A percentile compares a stretch with the other conserved stretches of the same genome.
These are phyloP conservation scores for Phengaris alcon DNA, from an alignment of 2,888 invertebrate genomes.

Conservation along the genomic window DNA sequence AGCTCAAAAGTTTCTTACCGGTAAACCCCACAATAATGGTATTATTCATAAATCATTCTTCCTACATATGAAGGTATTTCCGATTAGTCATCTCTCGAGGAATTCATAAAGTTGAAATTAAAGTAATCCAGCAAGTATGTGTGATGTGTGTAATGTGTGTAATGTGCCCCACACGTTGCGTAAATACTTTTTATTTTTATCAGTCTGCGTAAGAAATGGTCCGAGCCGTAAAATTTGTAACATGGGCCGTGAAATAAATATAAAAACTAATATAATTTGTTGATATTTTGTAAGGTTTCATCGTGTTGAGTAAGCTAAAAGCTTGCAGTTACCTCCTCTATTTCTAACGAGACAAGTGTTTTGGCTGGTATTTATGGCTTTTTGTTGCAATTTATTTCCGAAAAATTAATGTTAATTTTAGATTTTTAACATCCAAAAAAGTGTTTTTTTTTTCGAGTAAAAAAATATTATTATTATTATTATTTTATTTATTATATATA, in stretches of 20 bases:
- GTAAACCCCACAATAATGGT: neutral
- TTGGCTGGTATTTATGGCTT: neutral
- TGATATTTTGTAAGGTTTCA: neutral
- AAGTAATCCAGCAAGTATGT: neutral
- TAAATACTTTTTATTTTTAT: constrained; percentile 20
- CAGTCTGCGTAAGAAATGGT: constrained; percentile 10
- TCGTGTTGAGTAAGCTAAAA: constrained; percentile 12
- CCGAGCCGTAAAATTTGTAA: constrained; percentile 10
- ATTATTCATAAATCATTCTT: neutral
- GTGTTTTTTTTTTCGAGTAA: too few relatives aligned
- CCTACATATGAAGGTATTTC: neutral
- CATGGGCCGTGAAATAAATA: constrained; percentile 8
- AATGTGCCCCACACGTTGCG: neutral
- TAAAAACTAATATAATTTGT: constrained; percentile 8
- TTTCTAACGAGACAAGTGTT: too few relatives aligned
- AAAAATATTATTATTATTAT: too few relatives aligned
- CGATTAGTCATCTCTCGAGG: constrained; percentile 4
- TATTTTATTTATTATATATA: too few relatives aligned
- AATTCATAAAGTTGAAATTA: constrained; percentile 14
- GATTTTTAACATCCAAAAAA: too few relatives aligned
- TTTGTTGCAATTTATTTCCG: neutral
- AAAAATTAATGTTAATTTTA: too few relatives aligned
- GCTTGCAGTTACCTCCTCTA: neutral
- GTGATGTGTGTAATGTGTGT: neutral
- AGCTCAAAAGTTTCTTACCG: neutral